Conservation (phyloP, 2,888 invertebrate genomes). For the Plutella xylostella region DNA sequence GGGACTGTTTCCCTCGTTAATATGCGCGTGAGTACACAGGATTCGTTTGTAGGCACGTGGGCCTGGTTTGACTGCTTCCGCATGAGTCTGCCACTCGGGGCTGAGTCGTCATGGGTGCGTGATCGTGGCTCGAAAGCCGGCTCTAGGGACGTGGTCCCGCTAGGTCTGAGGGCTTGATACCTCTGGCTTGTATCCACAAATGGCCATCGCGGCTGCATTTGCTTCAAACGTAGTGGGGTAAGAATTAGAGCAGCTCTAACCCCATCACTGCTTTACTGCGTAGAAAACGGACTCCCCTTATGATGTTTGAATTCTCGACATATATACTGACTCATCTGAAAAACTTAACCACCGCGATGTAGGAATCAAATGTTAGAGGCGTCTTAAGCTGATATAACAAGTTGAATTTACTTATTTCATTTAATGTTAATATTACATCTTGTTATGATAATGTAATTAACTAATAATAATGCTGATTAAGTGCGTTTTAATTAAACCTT, state of each 20-base stretch:
- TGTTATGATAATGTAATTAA: too few relatives aligned
- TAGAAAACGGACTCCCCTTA: constrained; percentile 7
- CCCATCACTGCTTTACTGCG: constrained; percentile 6
- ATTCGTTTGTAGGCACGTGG: not conserved
- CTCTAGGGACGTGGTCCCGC: not conserved
- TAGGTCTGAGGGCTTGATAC: not conserved
- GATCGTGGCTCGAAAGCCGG: not conserved
- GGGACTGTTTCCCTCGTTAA: not conserved
- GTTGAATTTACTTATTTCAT: too few relatives aligned
- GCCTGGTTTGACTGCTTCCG: too few relatives aligned
- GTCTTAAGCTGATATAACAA: too few relatives aligned
- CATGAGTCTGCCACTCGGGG: not conserved
- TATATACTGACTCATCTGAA: not conserved
- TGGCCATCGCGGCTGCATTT: too few relatives aligned
- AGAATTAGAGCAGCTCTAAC: constrained; percentile 3
- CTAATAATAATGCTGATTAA: too few relatives aligned
- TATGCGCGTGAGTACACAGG: not conserved
- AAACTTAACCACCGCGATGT: constrained; percentile 2
- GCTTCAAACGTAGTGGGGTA: not conserved
- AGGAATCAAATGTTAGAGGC: not conserved
- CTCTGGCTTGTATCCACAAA: too few relatives aligned
- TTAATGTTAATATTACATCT: too few relatives aligned
- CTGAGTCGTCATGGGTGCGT: not conserved
- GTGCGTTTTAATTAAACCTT: too few relatives aligned
- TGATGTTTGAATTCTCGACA: not conserved